phyloP scores from a whole-genome alignment of 2,797 vertebrate genomes.

The Moxostoma hubbsi region DNA sequence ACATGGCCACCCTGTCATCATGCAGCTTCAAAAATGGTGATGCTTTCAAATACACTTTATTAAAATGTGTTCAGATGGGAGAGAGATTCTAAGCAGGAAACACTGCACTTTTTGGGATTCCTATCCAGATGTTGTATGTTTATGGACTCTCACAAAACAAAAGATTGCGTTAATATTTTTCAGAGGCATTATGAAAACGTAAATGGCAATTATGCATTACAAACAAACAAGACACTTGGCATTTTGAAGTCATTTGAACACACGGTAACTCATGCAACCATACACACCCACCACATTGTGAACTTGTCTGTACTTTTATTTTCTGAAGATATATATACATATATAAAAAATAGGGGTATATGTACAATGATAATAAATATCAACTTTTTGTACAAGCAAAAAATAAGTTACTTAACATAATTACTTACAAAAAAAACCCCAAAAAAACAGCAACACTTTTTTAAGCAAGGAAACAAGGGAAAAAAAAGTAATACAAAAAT shows the following conservation, averaged over 20 bases:
- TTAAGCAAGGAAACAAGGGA: constrained; percentile 39
- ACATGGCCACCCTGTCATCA: constrained; percentile 62
- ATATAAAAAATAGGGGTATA: constrained; percentile 88
- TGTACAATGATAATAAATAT: constrained; percentile 90
- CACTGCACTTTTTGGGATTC: background rate
- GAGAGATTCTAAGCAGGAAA: background rate
- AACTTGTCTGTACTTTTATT: constrained; percentile 81
- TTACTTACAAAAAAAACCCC: constrained; percentile 65
- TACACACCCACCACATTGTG: background rate
- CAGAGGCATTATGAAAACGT: background rate
- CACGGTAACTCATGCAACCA: background rate
- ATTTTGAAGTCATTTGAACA: constrained; percentile 6
- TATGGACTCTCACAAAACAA: too few relatives aligned
- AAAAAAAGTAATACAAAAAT: constrained; percentile 26
- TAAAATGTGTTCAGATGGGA: background rate
- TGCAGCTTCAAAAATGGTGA: constrained; percentile 1
- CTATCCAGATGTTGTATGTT: background rate
- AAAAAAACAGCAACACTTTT: constrained; percentile 55
- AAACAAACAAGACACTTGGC: background rate
- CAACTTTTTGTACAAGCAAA: constrained; percentile 83
- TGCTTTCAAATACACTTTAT: background rate
- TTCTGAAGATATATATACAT: constrained; percentile 84
- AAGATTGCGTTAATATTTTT: background rate
- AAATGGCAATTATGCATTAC: background rate
- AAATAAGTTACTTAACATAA: constrained; percentile 83